Percentiles rank a stretch among this genome's conserved stretches.
These are phyloP conservation scores for rabbit (Oryctolagus cuniculus) DNA, from an alignment of 2,113 vertebrate genomes.

Conservation along the genomic window DNA sequence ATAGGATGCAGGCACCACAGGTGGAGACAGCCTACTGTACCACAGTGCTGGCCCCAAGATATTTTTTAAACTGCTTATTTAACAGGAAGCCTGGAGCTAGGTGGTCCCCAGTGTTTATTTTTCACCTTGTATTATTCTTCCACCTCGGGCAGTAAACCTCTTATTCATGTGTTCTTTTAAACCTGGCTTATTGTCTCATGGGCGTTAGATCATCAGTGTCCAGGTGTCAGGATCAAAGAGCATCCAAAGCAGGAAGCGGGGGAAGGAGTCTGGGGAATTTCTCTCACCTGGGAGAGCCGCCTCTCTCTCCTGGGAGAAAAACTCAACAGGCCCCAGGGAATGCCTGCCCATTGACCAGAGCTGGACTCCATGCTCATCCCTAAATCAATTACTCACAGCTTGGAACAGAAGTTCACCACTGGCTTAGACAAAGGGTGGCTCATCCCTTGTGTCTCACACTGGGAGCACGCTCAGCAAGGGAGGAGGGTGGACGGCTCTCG, in stretches of 20 bases:
- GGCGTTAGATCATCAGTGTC: slow-evolving; percentile 3
- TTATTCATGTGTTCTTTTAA: slow-evolving; percentile 16
- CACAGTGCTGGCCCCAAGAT: too few relatives aligned
- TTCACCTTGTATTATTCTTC: neutral
- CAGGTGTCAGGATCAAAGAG: neutral
- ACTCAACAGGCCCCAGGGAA: neutral
- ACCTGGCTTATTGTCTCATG: neutral
- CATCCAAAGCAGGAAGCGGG: neutral
- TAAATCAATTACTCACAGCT: slow-evolving; percentile 14
- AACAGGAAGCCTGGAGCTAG: neutral
- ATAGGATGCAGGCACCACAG: too few relatives aligned
- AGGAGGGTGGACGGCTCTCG: neutral
- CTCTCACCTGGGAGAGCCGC: too few relatives aligned
- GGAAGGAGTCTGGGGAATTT: neutral
- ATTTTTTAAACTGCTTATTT: neutral
- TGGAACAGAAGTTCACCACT: neutral
- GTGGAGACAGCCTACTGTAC: too few relatives aligned
- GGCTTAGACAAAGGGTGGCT: neutral
- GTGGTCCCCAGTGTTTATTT: neutral
- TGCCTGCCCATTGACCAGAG: neutral
- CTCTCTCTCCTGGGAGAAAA: neutral
- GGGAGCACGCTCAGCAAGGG: neutral
- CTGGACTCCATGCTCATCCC: neutral
- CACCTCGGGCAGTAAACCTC: neutral
- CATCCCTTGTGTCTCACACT: neutral